These are phyloP conservation scores for Drosophila merina DNA, from an alignment of 2,888 invertebrate genomes.

Conservation along the genomic window DNA sequence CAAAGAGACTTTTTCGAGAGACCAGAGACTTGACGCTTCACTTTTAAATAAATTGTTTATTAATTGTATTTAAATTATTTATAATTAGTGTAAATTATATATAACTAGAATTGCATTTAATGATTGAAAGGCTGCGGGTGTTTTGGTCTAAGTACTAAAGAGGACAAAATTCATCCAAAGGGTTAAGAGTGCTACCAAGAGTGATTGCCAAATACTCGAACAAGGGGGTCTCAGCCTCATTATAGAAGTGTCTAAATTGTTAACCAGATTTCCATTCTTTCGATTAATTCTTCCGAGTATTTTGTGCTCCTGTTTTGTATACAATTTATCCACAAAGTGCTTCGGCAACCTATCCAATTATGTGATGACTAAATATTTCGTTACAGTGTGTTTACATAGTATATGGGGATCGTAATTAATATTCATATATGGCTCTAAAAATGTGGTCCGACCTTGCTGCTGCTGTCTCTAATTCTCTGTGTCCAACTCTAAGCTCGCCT, in stretches of 20 bases:
- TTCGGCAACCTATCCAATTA: slow-evolving; percentile 36
- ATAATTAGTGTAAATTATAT: slow-evolving; percentile 71
- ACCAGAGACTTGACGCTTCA: slow-evolving; percentile 9
- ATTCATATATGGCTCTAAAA: slow-evolving; percentile 58
- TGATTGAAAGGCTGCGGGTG: slow-evolving; percentile 72
- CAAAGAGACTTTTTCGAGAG: slow-evolving; percentile 18
- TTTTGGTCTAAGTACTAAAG: slow-evolving; percentile 49
- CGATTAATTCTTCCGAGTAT: slow-evolving; percentile 19
- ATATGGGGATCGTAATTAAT: slow-evolving; percentile 28
- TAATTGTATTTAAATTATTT: slow-evolving; percentile 49
- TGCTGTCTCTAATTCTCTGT: background rate
- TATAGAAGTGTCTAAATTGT: slow-evolving; percentile 16
- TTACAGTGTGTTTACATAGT: slow-evolving; percentile 43
- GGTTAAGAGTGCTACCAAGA: background rate
- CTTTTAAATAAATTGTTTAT: slow-evolving; percentile 51
- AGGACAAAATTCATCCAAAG: slow-evolving; percentile 55
- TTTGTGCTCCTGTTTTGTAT: slow-evolving; percentile 18
- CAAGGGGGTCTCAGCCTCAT: slow-evolving; percentile 3
- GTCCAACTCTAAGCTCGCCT: slow-evolving; percentile 40
- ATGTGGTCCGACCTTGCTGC: slow-evolving; percentile 42
- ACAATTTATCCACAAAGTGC: background rate
- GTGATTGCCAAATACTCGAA: slow-evolving; percentile 25
- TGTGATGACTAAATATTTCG: slow-evolving; percentile 48
- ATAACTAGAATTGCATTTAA: slow-evolving; percentile 60
- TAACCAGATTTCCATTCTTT: slow-evolving; percentile 22